phyloP scores from a whole-genome alignment of 1,140 invertebrate genomes.

The Aethina tumida region DNA sequence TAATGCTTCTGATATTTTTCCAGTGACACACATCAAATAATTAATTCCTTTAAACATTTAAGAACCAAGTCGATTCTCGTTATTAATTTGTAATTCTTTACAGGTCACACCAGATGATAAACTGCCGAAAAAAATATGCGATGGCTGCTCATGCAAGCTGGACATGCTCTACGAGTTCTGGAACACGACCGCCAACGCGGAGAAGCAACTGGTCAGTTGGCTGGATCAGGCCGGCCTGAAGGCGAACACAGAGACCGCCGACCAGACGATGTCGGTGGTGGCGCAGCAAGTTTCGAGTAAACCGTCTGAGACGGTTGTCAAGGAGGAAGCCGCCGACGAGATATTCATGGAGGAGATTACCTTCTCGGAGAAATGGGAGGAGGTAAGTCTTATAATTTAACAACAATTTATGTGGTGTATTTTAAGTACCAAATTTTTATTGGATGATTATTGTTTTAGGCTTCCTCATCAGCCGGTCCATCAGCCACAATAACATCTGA shows the following conservation, averaged over 20 bases:
- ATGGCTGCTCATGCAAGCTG: slow-evolving; percentile 48
- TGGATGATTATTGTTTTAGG: neutral
- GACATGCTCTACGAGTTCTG: slow-evolving; percentile 49
- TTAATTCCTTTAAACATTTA: no score
- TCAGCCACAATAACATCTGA: slow-evolving; percentile 14
- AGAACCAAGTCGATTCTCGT: neutral
- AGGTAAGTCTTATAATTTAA: slow-evolving; percentile 7
- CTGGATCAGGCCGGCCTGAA: slow-evolving; percentile 37
- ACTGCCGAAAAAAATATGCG: slow-evolving; percentile 51
- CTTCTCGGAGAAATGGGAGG: slow-evolving; percentile 13
- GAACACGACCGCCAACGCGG: slow-evolving; percentile 44
- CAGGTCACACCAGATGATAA: slow-evolving; percentile 46
- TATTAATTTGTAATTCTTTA: no score
- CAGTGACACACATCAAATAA: no score
- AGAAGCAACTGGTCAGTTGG: slow-evolving; percentile 47
- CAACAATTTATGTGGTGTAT: neutral
- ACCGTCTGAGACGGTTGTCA: slow-evolving; percentile 20
- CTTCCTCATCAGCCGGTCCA: slow-evolving; percentile 3
- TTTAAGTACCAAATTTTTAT: slow-evolving; percentile 1
- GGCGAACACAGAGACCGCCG: slow-evolving; percentile 35
- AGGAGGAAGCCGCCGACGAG: slow-evolving; percentile 22
- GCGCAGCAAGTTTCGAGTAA: slow-evolving; percentile 17
- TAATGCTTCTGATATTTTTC: no score
- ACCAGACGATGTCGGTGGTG: slow-evolving; percentile 13
- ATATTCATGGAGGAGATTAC: slow-evolving; percentile 9